phyloP scores from a whole-genome alignment of 2,888 invertebrate species.

The Drymonia ruficornis region DNA sequence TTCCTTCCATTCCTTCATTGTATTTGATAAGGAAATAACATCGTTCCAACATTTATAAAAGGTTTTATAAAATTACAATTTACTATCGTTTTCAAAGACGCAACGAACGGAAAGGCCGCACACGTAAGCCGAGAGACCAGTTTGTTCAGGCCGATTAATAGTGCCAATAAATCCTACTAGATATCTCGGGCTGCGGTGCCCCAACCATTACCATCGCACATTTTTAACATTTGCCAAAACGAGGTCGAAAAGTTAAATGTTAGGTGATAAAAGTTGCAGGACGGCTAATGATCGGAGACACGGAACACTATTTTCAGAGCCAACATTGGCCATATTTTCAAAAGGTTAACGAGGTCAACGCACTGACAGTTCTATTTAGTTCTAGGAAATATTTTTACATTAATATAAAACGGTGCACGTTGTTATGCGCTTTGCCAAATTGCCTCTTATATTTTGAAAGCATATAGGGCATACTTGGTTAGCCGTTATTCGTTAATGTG shows the following conservation, averaged over 20 bases:
- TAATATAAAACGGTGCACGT: background rate
- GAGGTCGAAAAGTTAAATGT: constrained; percentile 49
- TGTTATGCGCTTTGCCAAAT: background rate
- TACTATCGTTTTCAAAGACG: constrained; percentile 6
- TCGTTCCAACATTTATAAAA: background rate
- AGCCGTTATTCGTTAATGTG: too few species aligned
- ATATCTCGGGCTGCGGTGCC: constrained; percentile 35
- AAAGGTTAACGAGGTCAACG: constrained; percentile 39
- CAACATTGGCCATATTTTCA: constrained; percentile 40
- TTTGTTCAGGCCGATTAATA: constrained; percentile 57
- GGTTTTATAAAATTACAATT: background rate
- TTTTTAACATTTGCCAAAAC: constrained; percentile 54
- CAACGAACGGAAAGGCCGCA: constrained; percentile 18
- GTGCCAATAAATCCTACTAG: constrained; percentile 54
- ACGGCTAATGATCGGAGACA: constrained; percentile 57
- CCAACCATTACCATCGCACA: constrained; percentile 43
- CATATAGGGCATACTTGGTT: too few species aligned
- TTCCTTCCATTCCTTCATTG: constrained; percentile 7
- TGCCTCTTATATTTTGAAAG: background rate
- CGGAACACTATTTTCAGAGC: constrained; percentile 45
- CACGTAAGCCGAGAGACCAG: constrained; percentile 41
- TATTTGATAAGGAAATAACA: background rate
- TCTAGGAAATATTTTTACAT: background rate
- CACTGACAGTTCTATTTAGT: background rate
- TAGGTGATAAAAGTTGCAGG: constrained; percentile 63